Evolutionary conservation across 1,140 invertebrate genomes (phyloP).

Genomic region (Macrobrachium rosenbergii): DNA sequence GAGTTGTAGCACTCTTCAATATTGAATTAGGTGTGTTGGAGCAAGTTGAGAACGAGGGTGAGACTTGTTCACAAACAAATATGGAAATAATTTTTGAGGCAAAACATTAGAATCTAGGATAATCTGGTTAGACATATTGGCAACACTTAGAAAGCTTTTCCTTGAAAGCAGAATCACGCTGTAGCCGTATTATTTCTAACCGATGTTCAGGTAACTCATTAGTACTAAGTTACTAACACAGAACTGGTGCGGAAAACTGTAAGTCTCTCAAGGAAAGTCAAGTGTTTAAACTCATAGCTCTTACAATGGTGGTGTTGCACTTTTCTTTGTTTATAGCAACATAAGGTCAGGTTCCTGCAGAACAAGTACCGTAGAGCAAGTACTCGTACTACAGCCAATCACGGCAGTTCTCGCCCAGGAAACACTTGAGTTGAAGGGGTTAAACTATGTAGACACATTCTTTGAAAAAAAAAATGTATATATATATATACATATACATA

Average conservation of each 20-base stretch:
- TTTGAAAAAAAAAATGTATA: neutral
- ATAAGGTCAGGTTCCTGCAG: too few relatives aligned
- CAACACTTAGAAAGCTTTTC: constrained; percentile 20
- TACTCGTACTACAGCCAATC: too few relatives aligned
- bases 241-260: neutral
- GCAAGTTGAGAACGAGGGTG: constrained; percentile 17
- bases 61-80: constrained; percentile 22
- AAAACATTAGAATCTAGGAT: constrained; percentile 25
- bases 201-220: constrained; percentile 11
- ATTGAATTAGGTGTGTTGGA: constrained; percentile 27
- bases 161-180: constrained; percentile 28
- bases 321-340: too few relatives aligned
- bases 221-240: constrained; percentile 5
- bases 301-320: too few relatives aligned
- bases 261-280: constrained; percentile 18
- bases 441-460: too few relatives aligned
- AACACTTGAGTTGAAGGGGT: too few relatives aligned
- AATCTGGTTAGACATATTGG: constrained; percentile 18
- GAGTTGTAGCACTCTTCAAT: constrained; percentile 6
- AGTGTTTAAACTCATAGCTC: neutral
- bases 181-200: too few relatives aligned
- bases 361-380: too few relatives aligned
- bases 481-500: constrained; percentile 16
- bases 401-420: too few relatives aligned
- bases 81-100: constrained; percentile 39